Percentiles rank a stretch among this genome's conserved stretches.
These are phyloP conservation scores for Melanogrammus aeglefinus DNA, from an alignment of 2,797 vertebrate genomes.

Conservation along the genomic window DNA sequence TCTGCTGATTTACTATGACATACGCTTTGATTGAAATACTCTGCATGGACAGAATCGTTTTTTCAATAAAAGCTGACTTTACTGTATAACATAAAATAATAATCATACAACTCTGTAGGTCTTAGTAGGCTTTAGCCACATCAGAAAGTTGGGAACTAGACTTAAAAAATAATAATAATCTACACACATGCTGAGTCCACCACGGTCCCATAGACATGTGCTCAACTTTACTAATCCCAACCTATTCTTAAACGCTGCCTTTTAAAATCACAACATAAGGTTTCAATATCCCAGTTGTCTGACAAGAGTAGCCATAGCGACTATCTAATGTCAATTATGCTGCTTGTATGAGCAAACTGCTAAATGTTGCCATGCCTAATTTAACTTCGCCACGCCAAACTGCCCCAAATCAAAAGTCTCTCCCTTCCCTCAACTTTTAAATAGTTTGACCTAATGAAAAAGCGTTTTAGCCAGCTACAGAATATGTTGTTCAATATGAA, in stretches of 20 bases:
- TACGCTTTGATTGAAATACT: conserved; percentile 21
- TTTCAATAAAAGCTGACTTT: not conserved
- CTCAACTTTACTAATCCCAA: not conserved
- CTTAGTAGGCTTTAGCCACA: not conserved
- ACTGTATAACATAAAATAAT: not conserved
- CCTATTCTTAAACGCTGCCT: not conserved
- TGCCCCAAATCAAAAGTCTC: not conserved
- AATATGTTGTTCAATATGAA: not conserved
- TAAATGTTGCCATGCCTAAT: not conserved
- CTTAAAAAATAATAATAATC: not conserved
- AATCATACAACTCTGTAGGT: not conserved
- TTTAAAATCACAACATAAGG: not conserved
- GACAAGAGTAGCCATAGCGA: not conserved
- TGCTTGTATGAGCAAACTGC: not conserved
- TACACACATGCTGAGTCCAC: not conserved
- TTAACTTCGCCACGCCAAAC: not conserved
- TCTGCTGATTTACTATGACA: conserved; percentile 23
- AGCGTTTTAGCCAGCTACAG: not conserved
- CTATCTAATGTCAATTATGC: not conserved
- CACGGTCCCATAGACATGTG: not conserved
- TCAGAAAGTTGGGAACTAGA: not conserved
- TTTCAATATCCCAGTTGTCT: not conserved
- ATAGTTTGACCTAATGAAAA: not conserved
- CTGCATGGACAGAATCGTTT: not conserved
- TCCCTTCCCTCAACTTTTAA: not conserved